Evolutionary conservation across 1,140 invertebrate genomes (phyloP), one percentile per base, ranked within the genome.

Genomic region (Papilio xuthus): DNA sequence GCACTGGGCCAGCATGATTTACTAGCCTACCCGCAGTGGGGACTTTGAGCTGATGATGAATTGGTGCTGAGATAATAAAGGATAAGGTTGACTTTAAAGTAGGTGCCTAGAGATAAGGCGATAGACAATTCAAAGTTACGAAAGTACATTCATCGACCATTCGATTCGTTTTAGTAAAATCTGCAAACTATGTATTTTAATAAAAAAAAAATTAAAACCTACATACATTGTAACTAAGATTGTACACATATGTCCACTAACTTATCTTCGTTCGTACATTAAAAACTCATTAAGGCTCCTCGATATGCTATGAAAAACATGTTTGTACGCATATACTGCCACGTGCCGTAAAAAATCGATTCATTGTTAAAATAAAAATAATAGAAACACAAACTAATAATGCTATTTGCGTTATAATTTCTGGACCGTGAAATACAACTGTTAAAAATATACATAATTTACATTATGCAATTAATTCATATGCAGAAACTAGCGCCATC

Each of bases 211-310:
- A 53, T 9, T n/a, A 8, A 8, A 0, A 53, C 18, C 4, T 50
- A 50, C 47, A 18, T 10, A 20, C 50, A 53, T 28, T 63, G 26
- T 28, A 63, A 63, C 23, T 63, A 2, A 63, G 2, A 63, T 12
- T 63, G 4, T 63, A 28, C 15, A 28, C 60, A 23, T 63, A 28
- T 63, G 60, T 63, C 60, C 12, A 28, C 23, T 63, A 28, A 28
- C 60, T 63, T 15, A 4, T 28, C 4, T 63, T 28, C 47, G 47
- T 50, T 63, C 12, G 60, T 63, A 28, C 60, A 26, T 63, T 63
- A 63, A 63, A 63, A 63, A 63, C 60, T 63, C 60, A 63, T 63
- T 63, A 63, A 63, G 60, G 23, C 13, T 32, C 60, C 60, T 23
- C 60, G 60, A 13, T 63, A 15, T 9, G 26, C 23, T 63, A 26